A percentile compares a stretch with the other conserved stretches of the same genome.
Evolutionary conservation across 2,888 invertebrate species (phyloP).

Genomic region (Pristionchus entomophagus): DNA sequence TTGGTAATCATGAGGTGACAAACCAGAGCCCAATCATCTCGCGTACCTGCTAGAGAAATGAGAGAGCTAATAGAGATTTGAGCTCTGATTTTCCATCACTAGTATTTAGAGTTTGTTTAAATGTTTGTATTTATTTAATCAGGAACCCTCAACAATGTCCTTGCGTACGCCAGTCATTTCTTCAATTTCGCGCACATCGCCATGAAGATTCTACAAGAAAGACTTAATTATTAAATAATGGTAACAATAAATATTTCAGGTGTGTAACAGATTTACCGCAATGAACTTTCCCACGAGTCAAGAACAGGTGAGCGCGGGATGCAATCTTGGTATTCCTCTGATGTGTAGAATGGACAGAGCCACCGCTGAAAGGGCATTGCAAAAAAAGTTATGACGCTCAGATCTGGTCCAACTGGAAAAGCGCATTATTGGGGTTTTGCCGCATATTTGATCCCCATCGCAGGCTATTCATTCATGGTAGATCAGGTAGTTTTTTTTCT

Average conservation of each 20-base stretch:
- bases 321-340: too few relatives aligned
- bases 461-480: background rate
- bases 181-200: conserved; percentile 17
- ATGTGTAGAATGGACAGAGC: too few relatives aligned
- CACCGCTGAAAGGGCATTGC: too few relatives aligned
- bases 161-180: background rate
- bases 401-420: background rate
- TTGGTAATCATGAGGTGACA: too few relatives aligned
- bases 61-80: too few relatives aligned
- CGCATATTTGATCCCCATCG: background rate
- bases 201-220: background rate
- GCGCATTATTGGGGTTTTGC: too few relatives aligned
- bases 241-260: background rate
- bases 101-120: too few relatives aligned
- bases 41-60: too few relatives aligned
- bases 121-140: background rate
- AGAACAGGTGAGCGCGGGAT: background rate
- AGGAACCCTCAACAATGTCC: background rate
- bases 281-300: background rate
- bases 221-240: background rate
- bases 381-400: background rate
- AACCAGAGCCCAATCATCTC: too few relatives aligned
- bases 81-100: too few relatives aligned
- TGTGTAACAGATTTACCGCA: background rate
- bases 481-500: background rate